These are phyloP conservation scores for Myrmophylax atrothorax DNA, from an alignment of 2,113 vertebrate species.

Conservation along the genomic window DNA sequence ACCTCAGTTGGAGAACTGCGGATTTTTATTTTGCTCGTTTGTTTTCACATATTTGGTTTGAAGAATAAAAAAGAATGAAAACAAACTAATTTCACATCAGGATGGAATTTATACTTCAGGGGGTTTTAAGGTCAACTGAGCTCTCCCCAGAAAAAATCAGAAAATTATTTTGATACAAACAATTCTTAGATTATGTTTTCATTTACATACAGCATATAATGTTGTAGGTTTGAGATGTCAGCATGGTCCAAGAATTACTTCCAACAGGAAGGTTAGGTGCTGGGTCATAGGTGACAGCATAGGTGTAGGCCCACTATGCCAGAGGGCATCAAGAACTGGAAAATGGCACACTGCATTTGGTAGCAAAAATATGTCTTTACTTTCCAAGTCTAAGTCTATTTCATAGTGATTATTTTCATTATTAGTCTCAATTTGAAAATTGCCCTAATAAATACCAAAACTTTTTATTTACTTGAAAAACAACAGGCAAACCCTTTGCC, in stretches of 20 bases:
- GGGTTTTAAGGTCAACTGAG: no score
- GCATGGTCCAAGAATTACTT: background rate
- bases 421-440: background rate
- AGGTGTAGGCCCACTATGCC: background rate
- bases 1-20: no score
- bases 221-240: background rate
- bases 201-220: background rate
- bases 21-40: no score
- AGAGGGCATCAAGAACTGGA: background rate
- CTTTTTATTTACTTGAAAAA: background rate
- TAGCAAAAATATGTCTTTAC: background rate
- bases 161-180: background rate
- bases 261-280: background rate
- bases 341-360: accelerated
- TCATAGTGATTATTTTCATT: background rate
- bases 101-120: no score
- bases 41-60: no score
- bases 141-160: no score
- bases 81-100: no score
- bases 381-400: background rate
- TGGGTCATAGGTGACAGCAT: background rate
- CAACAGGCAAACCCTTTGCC: background rate
- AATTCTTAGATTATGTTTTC: background rate
- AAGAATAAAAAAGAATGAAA: no score
- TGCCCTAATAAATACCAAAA: background rate